These are phyloP conservation scores for Fragum fragum DNA, from an alignment of 2,888 invertebrate genomes.

Conservation along the genomic window DNA sequence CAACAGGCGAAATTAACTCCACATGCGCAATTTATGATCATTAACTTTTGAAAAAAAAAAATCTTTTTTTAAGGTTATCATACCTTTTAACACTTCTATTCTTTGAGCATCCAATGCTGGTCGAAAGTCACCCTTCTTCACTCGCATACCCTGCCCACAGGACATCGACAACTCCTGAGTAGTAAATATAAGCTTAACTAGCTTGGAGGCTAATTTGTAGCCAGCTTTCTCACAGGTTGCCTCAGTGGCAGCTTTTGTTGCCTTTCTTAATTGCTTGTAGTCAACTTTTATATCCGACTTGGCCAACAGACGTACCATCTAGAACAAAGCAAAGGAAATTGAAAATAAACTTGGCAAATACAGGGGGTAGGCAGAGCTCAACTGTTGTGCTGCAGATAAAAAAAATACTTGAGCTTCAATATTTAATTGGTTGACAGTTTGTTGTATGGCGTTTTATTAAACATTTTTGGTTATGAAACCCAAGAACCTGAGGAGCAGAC, in stretches of 20 bases:
- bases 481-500: too few species aligned
- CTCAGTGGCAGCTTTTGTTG: constrained; percentile 16
- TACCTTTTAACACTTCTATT: constrained; percentile 14
- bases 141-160: constrained; percentile 26
- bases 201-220: constrained; percentile 23
- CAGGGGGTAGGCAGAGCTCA: too few species aligned
- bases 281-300: constrained; percentile 24
- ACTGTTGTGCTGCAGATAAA: too few species aligned
- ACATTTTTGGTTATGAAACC: too few species aligned
- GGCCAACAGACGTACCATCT: too few species aligned
- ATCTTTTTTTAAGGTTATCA: background rate
- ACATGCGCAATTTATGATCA: constrained; percentile 6
- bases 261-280: constrained; percentile 14
- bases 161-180: constrained; percentile 19
- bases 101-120: constrained; percentile 19
- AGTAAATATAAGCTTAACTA: constrained; percentile 18
- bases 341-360: too few species aligned
- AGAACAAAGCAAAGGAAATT: too few species aligned
- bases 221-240: constrained; percentile 22
- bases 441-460: too few species aligned
- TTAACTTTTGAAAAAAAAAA: too few species aligned
- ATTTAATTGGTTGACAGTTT: too few species aligned
- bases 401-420: too few species aligned
- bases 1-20: too few species aligned
- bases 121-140: constrained; percentile 23